Conservation (phyloP, 2,888 invertebrate genomes). For the Latrodectus elegans region DNA sequence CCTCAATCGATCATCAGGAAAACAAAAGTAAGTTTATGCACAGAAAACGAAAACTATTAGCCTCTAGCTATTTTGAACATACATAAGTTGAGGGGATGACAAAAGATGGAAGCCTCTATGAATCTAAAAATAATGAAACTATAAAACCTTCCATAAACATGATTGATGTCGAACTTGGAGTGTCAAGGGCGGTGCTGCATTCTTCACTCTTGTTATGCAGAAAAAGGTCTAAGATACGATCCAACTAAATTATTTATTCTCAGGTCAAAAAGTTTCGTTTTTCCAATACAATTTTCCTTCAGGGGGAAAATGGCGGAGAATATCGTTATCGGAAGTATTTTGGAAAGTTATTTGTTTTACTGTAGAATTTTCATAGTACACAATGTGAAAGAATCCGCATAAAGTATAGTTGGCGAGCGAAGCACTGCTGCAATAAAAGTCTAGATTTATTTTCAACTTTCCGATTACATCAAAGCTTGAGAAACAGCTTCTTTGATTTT, state of each 20-base stretch:
- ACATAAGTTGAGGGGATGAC: conserved; percentile 4
- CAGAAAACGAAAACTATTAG: background rate
- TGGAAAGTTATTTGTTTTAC: background rate
- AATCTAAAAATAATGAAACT: conserved; percentile 42
- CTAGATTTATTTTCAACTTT: too few species aligned
- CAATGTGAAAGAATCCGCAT: background rate
- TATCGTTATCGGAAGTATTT: background rate
- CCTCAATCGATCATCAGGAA: background rate
- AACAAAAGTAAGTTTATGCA: background rate
- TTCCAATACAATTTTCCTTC: background rate
- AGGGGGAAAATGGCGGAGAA: background rate
- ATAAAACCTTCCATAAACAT: conserved; percentile 44
- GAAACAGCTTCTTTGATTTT: too few species aligned
- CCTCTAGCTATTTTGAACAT: conserved; percentile 6
- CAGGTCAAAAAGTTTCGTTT: background rate
- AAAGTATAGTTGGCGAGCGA: background rate
- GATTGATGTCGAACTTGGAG: conserved; percentile 40
- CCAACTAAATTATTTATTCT: conserved; percentile 11
- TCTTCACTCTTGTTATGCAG: conserved; percentile 29
- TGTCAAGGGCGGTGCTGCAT: conserved; percentile 24
- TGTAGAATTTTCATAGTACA: background rate
- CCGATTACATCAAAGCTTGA: too few species aligned
- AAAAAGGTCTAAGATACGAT: background rate
- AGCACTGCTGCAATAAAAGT: too few species aligned
- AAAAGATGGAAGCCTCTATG: conserved; percentile 11